These are phyloP conservation scores for Pteria penguin DNA, from an alignment of 2,888 invertebrate species.

Conservation along the genomic window DNA sequence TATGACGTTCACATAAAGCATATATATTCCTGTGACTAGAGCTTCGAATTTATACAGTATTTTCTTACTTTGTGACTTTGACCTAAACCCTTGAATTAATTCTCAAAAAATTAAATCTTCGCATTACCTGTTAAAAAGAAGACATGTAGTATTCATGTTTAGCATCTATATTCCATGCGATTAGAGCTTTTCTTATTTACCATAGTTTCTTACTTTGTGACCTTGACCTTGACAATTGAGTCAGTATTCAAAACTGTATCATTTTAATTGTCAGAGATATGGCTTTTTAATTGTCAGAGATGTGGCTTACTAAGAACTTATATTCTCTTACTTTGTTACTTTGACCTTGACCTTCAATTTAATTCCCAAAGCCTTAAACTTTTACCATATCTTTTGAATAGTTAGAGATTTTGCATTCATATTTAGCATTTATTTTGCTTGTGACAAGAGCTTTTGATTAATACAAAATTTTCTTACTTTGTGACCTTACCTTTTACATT, in stretches of 20 bases:
- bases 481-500: background rate
- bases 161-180: background rate
- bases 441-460: background rate
- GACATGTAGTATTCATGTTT: background rate
- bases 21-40: background rate
- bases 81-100: background rate
- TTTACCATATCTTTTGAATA: background rate
- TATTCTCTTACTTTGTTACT: too few species aligned
- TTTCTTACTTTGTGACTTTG: background rate
- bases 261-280: background rate
- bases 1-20: background rate
- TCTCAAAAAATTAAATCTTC: background rate
- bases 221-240: background rate
- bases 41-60: background rate
- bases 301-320: too few species aligned
- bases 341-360: background rate
- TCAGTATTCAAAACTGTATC: background rate
- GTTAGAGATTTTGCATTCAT: background rate
- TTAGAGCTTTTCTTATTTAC: background rate
- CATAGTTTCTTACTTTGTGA: too few species aligned
- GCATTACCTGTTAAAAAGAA: background rate
- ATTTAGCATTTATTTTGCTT: background rate
- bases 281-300: background rate
- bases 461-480: background rate
- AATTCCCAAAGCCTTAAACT: background rate